Conservation (phyloP, 1,140 invertebrate genomes). For the Neodiprion pinetum region DNA sequence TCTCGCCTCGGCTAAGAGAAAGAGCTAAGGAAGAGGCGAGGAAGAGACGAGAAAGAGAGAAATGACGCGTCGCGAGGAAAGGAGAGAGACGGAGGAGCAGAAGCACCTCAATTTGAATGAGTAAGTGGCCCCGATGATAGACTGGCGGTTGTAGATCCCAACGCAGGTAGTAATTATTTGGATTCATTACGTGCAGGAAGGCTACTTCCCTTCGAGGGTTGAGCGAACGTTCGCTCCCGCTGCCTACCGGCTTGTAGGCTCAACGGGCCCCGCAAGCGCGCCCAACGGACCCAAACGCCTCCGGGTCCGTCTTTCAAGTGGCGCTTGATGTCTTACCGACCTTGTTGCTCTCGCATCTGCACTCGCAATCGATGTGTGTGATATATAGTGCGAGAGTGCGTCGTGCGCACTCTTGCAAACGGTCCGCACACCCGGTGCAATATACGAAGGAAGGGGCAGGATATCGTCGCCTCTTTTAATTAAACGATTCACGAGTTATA, state of each 20-base stretch:
- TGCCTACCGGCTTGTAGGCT: not conserved
- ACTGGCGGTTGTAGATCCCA: not conserved
- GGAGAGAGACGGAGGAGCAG: not conserved
- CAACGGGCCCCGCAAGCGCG: slow-evolving; percentile 27
- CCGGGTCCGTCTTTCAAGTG: slow-evolving; percentile 8
- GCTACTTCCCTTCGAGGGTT: slow-evolving; percentile 42
- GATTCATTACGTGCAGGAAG: slow-evolving; percentile 57
- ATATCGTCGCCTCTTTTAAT: no score
- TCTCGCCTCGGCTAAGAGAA: not conserved
- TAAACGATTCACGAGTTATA: no score
- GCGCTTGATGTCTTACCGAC: slow-evolving; percentile 4
- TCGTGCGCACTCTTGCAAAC: no score
- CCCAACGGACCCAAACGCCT: slow-evolving; percentile 40
- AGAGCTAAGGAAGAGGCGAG: no score
- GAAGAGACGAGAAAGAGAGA: not conserved
- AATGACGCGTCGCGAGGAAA: not conserved
- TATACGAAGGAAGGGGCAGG: no score
- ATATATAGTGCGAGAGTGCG: no score
- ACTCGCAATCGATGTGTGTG: no score
- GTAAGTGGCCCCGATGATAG: not conserved
- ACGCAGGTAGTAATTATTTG: slow-evolving; percentile 52
- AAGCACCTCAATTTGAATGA: slow-evolving; percentile 3
- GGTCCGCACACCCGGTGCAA: no score
- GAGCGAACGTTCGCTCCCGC: slow-evolving; percentile 1
- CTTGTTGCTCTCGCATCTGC: no score